Evolutionary conservation across 2,113 vertebrate genomes (phyloP).

Genomic region (Clarias gariepinus): DNA sequence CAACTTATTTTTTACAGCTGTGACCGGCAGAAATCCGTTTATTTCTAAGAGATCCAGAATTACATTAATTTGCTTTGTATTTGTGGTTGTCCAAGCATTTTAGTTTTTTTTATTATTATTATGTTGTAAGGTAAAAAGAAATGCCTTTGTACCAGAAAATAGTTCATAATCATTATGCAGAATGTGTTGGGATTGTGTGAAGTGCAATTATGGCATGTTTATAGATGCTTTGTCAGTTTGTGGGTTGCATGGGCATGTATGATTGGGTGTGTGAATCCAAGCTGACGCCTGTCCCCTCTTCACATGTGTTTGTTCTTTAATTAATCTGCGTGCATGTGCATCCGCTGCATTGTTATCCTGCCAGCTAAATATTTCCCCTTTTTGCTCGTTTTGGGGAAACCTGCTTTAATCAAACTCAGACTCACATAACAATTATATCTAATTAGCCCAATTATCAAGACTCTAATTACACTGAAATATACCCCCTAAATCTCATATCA

Average conservation of each 20-base stretch:
- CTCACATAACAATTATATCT: conserved; percentile 80
- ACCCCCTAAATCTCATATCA: conserved; percentile 82
- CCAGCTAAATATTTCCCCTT: conserved; percentile 55
- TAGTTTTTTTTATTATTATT: not conserved
- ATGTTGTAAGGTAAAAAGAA: not conserved
- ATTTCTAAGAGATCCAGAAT: not conserved
- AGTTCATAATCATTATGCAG: not conserved
- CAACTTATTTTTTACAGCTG: not conserved
- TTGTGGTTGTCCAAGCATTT: not conserved
- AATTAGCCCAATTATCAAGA: conserved; percentile 83
- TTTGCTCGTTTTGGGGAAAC: conserved; percentile 70
- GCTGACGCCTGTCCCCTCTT: conserved; percentile 32
- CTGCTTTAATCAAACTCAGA: conserved; percentile 83
- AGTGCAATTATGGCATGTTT: not conserved
- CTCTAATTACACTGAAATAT: conserved; percentile 82
- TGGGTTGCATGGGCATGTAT: not conserved
- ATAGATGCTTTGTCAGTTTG: not conserved
- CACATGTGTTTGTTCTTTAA: conserved; percentile 57
- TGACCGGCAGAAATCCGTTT: not conserved
- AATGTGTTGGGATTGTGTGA: not conserved
- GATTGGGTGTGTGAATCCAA: not conserved
- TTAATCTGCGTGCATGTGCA: conserved; percentile 45
- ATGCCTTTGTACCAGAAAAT: not conserved
- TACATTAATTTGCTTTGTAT: not conserved
- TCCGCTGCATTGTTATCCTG: conserved; percentile 60